Base-by-base conservation (phyloP, 1,140 invertebrate species). In the Stenopsyche tienmushanensis region DNA sequence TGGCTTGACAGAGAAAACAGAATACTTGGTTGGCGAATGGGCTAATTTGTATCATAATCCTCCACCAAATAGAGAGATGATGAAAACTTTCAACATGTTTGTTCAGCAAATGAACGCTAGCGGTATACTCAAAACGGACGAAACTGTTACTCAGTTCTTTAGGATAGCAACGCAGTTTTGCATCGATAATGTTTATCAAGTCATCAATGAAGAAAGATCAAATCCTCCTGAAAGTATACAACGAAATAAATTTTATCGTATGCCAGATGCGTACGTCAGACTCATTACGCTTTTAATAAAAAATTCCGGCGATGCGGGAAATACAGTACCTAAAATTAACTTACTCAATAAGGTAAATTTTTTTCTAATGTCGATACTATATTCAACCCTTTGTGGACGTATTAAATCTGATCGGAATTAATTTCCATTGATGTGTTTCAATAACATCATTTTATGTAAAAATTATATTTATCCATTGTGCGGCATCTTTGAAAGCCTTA, bases 81-180 rank as follows among this genome's bases (percentile, higher is more conserved):
- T 89, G 1, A 96, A 97, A 73, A 93, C 96, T n/a, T 98, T 99
- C 74, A 88, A 91, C 29, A 80, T 92, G 52, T 97, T 98, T 79
- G 94, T 98, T 0, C 92, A 96, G 72, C 87, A 96, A 76, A 96
- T 99, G 94, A 97, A 97, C 73, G 85, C 92, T 62, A 94, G 97
- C 71, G 97, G 97, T 1, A 96, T 99, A 49, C 79, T 99, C 10
- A 98, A 98, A 76, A 97, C 94, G 0, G 98, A 99, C 73, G 97
- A 99, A 75, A 84, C 97, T 64, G 97, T 99, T 55, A 96, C 95
- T 0, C 79, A 96, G 65, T 99, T 99, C 80, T 99, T 99, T 83
- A 88, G 97, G 23, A 86, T 98, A 17, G 96, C 94, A 52, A 97
- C 95, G 0, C 95, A 98, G 75, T 91, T 98, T 83, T 98, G 97